Evolutionary conservation across 2,797 vertebrate genomes (phyloP).

Genomic region (Morelia viridis): DNA sequence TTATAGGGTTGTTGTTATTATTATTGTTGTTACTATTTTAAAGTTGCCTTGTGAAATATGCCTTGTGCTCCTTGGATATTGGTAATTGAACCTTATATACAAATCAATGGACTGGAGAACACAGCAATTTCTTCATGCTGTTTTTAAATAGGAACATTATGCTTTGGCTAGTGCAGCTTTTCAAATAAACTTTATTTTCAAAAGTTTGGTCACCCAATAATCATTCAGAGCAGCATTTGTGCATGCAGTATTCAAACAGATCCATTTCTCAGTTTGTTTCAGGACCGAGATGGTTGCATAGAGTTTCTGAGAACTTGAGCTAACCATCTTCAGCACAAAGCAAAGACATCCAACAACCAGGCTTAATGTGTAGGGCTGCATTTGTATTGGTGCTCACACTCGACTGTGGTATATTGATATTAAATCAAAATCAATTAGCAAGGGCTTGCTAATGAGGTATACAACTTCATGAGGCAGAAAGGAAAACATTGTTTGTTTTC

Average conservation of each 20-base stretch:
- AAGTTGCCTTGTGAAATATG: neutral
- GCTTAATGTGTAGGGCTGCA: conserved; percentile 67
- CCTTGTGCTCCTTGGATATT: neutral
- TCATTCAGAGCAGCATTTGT: conserved; percentile 41
- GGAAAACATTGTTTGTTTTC: conserved; percentile 65
- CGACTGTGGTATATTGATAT: conserved; percentile 71
- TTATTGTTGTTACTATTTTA: neutral
- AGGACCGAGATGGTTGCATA: conserved; percentile 44
- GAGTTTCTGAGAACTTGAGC: conserved; percentile 51
- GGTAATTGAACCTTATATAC: conserved; percentile 20
- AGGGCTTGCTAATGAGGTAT: conserved; percentile 73
- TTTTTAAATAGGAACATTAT: conserved; percentile 22
- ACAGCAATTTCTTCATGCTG: conserved; percentile 18
- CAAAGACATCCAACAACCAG: conserved; percentile 63
- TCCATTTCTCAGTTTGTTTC: conserved; percentile 55
- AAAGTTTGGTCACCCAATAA: conserved; percentile 27
- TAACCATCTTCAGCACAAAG: conserved; percentile 68
- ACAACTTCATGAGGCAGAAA: conserved; percentile 65
- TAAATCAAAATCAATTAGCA: conserved; percentile 81
- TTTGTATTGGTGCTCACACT: conserved; percentile 68
- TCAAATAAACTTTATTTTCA: conserved; percentile 44
- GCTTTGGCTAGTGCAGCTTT: conserved; percentile 20
- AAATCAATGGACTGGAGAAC: conserved; percentile 23
- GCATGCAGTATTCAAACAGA: conserved; percentile 38
- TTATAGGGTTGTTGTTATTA: neutral